Conservation (phyloP, 2,888 invertebrate genomes). For the Mythimna ferrago region DNA sequence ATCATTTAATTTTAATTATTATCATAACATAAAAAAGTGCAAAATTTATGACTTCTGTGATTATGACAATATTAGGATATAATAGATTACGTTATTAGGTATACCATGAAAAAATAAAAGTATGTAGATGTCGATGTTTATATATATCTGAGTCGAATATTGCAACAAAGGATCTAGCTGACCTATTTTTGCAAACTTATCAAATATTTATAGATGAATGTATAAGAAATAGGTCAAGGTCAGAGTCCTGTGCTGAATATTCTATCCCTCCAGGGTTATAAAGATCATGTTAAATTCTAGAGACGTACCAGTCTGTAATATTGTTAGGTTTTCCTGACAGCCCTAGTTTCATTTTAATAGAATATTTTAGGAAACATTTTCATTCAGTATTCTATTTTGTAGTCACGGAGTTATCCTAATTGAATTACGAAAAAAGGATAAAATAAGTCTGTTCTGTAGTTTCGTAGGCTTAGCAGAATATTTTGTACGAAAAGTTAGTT, state of each 20-base stretch:
- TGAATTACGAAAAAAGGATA: neutral
- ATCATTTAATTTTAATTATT: no score
- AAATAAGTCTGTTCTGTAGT: neutral
- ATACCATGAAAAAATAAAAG: neutral
- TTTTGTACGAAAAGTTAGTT: neutral
- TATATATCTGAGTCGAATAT: constrained; percentile 10
- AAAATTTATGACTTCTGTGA: no score
- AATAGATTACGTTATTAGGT: no score
- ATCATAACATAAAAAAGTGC: no score
- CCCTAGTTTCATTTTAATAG: constrained; percentile 12
- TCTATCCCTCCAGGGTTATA: constrained; percentile 37
- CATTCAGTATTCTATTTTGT: constrained; percentile 7
- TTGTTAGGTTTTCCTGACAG: constrained; percentile 19
- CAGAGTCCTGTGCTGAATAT: constrained; percentile 41
- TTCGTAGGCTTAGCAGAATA: no score
- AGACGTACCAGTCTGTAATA: constrained; percentile 27
- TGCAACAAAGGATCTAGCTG: constrained; percentile 42
- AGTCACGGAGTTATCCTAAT: constrained; percentile 3
- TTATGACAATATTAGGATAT: no score
- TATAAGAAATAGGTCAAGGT: constrained; percentile 63
- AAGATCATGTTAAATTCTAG: constrained; percentile 51
- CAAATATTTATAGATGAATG: constrained; percentile 62
- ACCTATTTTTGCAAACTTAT: constrained; percentile 56
- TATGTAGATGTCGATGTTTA: neutral
- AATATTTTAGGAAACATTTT: constrained; percentile 8